Evolutionary conservation across 2,797 vertebrate genomes (phyloP).

Genomic region (Novumbra hubbsi): DNA sequence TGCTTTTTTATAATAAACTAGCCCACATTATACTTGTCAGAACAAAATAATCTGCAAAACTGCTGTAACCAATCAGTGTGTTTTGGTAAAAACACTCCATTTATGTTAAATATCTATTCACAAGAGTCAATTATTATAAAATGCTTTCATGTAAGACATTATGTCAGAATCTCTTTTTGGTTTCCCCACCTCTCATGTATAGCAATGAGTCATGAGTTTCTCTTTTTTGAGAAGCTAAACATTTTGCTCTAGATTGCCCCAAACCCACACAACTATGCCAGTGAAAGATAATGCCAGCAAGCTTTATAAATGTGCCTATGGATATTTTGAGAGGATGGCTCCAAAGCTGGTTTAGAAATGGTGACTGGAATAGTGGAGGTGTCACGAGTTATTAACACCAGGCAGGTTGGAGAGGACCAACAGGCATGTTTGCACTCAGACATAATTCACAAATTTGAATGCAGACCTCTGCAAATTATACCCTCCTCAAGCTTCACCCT

Average conservation of each 20-base stretch:
- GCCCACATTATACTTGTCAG: too few relatives aligned
- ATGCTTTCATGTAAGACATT: neutral
- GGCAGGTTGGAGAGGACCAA: neutral
- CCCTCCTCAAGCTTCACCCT: neutral
- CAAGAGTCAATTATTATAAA: too few relatives aligned
- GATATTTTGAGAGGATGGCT: neutral
- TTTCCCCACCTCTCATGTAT: neutral
- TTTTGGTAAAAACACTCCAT: too few relatives aligned
- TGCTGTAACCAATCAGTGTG: too few relatives aligned
- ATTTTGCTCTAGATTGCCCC: neutral
- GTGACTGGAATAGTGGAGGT: neutral
- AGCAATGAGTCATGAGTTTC: neutral
- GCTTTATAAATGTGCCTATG: neutral
- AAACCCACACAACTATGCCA: neutral
- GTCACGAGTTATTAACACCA: conserved; percentile 10
- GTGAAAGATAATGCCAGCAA: neutral
- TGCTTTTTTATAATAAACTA: too few relatives aligned
- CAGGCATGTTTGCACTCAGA: neutral
- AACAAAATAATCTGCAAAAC: too few relatives aligned
- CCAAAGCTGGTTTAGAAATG: neutral
- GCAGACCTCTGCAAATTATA: neutral
- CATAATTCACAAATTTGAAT: neutral
- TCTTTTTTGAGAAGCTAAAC: neutral
- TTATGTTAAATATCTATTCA: too few relatives aligned
- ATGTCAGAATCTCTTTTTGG: neutral